phyloP scores from a whole-genome alignment of 2,113 vertebrate genomes.

The Podarcis raffonei region DNA sequence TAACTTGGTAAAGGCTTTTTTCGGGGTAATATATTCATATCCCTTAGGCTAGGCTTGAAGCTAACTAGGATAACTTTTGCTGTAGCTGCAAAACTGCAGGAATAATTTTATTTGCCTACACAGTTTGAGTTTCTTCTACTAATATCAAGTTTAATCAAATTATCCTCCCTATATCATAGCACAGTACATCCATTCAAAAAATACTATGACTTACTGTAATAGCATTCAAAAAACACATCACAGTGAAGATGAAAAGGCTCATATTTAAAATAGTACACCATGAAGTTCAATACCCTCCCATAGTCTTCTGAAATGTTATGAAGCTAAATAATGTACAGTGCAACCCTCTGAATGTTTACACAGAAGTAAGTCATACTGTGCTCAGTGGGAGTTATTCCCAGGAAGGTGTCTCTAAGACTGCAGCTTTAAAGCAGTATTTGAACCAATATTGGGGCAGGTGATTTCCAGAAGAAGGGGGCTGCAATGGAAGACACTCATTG shows the following conservation, averaged over 20 bases:
- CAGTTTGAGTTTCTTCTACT: not conserved
- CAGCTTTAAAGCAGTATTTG: too few species aligned
- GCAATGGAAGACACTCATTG: too few species aligned
- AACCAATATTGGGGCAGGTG: not conserved
- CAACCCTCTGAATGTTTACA: not conserved
- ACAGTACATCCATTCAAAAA: not conserved
- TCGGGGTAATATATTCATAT: slow-evolving; percentile 6
- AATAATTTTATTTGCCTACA: slow-evolving; percentile 11
- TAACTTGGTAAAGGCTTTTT: not conserved
- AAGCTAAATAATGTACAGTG: not conserved
- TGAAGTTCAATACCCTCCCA: not conserved
- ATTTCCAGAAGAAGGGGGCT: not conserved
- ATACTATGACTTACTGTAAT: not conserved
- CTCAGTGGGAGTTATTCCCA: too few species aligned
- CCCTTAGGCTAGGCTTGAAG: slow-evolving; percentile 22
- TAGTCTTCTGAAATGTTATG: not conserved
- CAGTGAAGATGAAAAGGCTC: not conserved
- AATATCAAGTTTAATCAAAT: not conserved
- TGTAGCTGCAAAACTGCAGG: not conserved
- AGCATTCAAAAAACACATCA: not conserved
- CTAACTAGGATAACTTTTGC: not conserved
- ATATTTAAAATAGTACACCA: not conserved
- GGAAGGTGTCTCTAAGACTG: too few species aligned
- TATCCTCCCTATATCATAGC: not conserved
- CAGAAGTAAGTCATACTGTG: not conserved